These are phyloP conservation scores for Orthosia cruda DNA, from an alignment of 2,888 invertebrate genomes.

Conservation along the genomic window DNA sequence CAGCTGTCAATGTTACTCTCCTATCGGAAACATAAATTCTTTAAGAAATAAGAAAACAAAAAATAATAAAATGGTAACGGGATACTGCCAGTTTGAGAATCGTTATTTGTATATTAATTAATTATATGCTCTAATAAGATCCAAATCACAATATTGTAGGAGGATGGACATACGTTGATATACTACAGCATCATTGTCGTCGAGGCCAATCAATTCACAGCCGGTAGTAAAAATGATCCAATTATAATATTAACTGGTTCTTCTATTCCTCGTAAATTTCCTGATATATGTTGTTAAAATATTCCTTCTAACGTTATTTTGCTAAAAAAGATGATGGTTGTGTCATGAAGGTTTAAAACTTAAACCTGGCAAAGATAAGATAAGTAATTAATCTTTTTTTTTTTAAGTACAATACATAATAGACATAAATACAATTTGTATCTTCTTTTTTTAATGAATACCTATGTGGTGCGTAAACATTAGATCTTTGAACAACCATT, in stretches of 20 bases:
- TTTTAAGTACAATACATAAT: not conserved
- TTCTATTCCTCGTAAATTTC: not conserved
- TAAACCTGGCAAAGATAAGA: not conserved
- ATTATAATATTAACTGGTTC: conserved; percentile 31
- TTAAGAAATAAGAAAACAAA: not conserved
- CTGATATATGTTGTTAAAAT: not conserved
- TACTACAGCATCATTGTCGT: conserved; percentile 29
- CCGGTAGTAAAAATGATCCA: conserved; percentile 24
- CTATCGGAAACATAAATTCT: not conserved
- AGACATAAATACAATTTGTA: not conserved
- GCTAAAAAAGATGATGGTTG: not conserved
- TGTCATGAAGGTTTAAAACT: not conserved
- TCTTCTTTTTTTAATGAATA: not conserved
- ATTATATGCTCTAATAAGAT: conserved; percentile 64
- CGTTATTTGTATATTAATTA: conserved; percentile 69
- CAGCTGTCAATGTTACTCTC: not conserved
- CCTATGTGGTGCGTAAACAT: conserved; percentile 28
- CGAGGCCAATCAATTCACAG: conserved; percentile 57
- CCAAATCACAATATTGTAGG: conserved; percentile 56
- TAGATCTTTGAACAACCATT: conserved; percentile 8
- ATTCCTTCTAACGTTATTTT: not conserved
- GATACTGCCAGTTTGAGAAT: conserved; percentile 71
- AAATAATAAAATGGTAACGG: not conserved
- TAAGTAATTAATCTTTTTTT: not conserved
- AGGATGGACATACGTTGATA: conserved; percentile 30